Percentiles rank a stretch among this genome's conserved stretches.
phyloP scores from a whole-genome alignment of 2,797 vertebrate species.

The Setipinna tenuifilis region DNA sequence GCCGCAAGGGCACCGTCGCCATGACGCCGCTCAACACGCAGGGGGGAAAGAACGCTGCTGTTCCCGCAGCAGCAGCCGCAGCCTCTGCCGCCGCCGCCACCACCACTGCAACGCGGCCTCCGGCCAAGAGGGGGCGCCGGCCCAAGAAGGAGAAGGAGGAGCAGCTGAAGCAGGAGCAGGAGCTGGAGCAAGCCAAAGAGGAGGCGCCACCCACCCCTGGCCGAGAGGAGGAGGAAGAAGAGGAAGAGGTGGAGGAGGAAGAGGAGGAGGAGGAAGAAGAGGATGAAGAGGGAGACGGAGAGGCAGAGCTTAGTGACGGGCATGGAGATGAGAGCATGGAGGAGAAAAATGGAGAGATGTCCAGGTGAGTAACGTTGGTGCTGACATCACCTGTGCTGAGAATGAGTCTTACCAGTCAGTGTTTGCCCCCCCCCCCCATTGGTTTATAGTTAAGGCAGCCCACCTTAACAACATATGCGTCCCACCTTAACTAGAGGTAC shows the following conservation, averaged over 20 bases:
- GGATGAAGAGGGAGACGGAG: constrained; percentile 66
- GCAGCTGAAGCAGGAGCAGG: constrained; percentile 58
- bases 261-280: constrained; percentile 60
- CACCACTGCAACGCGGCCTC: constrained; percentile 34
- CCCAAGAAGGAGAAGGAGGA: constrained; percentile 72
- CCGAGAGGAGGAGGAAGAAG: constrained; percentile 69
- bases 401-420: too few species aligned
- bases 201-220: constrained; percentile 73
- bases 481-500: too few species aligned
- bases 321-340: constrained; percentile 55
- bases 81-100: constrained; percentile 9
- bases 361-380: constrained; percentile 59
- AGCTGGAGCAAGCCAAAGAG: constrained; percentile 63
- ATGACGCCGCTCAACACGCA: constrained; percentile 10
- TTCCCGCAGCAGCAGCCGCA: constrained; percentile 52
- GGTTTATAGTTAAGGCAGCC: too few species aligned
- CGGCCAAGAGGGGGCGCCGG: constrained; percentile 67
- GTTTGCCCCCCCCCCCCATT: too few species aligned
- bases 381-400: too few species aligned
- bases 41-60: neutral
- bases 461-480: too few species aligned
- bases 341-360: constrained; percentile 70
- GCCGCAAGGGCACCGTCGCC: constrained; percentile 51
- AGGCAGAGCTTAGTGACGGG: constrained; percentile 54
- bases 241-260: constrained; percentile 60